These are phyloP conservation scores for Mastomys natalensis DNA, from an alignment of 2,113 vertebrate genomes.

Conservation along the genomic window DNA sequence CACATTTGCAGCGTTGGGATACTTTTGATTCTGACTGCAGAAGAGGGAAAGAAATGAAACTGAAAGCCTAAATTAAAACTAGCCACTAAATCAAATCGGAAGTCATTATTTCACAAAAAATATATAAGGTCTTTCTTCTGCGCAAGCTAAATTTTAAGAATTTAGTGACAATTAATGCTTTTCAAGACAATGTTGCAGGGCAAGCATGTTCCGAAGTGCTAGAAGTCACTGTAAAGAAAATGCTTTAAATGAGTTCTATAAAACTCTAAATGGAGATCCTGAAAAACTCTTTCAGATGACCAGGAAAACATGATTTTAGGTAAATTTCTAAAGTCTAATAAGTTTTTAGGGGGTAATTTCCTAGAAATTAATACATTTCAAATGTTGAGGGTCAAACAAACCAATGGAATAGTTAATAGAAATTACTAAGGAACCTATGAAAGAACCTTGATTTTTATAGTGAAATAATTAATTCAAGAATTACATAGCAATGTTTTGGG, in stretches of 20 bases:
- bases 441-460: neutral
- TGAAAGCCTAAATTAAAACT: slow-evolving; percentile 68
- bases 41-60: slow-evolving; percentile 55
- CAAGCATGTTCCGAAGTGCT: slow-evolving; percentile 56
- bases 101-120: slow-evolving; percentile 58
- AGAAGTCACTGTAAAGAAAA: slow-evolving; percentile 58
- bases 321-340: neutral
- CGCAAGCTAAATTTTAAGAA: slow-evolving; percentile 63
- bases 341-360: neutral
- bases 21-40: neutral
- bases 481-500: neutral
- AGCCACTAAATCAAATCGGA: slow-evolving; percentile 60
- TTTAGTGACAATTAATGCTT: slow-evolving; percentile 69
- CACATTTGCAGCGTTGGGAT: neutral
- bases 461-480: neutral
- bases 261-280: neutral
- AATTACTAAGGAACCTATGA: neutral
- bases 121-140: slow-evolving; percentile 58
- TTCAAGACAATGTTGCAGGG: slow-evolving; percentile 43
- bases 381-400: neutral
- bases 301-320: neutral
- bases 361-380: neutral
- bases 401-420: slow-evolving; percentile 10
- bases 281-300: neutral
- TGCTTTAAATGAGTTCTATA: neutral